These are phyloP conservation scores for Torymus auratus DNA, from an alignment of 2,888 invertebrate genomes.

Conservation along the genomic window DNA sequence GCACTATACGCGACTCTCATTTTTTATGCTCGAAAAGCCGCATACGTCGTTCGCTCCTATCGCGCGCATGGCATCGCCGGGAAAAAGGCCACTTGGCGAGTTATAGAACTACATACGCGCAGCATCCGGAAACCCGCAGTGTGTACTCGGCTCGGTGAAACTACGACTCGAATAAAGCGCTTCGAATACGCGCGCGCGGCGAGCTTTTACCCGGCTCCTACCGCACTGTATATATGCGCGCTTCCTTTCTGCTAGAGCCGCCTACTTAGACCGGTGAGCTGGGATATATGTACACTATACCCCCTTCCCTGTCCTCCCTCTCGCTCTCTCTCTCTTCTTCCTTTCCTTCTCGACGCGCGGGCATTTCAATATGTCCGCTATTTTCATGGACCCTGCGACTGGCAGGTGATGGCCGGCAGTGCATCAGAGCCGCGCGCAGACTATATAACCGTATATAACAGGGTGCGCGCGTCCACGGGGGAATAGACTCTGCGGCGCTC, in stretches of 20 bases:
- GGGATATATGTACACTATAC: neutral
- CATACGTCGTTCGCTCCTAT: too few relatives aligned
- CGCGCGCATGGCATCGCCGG: neutral
- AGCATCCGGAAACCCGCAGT: neutral
- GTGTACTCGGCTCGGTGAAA: constrained; percentile 12
- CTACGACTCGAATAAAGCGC: constrained; percentile 21
- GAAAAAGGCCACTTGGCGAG: constrained; percentile 13
- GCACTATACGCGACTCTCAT: neutral
- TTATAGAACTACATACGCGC: neutral
- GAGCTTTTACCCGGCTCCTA: constrained; percentile 1
- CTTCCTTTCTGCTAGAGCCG: too few relatives aligned
- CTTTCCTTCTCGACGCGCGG: neutral
- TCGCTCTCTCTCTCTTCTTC: constrained; percentile 1
- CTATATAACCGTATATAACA: neutral
- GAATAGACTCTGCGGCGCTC: neutral
- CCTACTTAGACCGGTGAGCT: too few relatives aligned
- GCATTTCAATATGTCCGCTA: constrained; percentile 14
- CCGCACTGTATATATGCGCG: too few relatives aligned
- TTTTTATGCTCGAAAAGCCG: neutral
- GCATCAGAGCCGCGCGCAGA: neutral
- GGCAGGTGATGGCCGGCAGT: constrained; percentile 11
- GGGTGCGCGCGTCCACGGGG: too few relatives aligned
- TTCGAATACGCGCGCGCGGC: neutral
- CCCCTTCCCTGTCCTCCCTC: neutral
- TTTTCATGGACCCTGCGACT: constrained; percentile 29